Conservation (phyloP, 2,888 invertebrate genomes). For the Eupithecia centaureata region DNA sequence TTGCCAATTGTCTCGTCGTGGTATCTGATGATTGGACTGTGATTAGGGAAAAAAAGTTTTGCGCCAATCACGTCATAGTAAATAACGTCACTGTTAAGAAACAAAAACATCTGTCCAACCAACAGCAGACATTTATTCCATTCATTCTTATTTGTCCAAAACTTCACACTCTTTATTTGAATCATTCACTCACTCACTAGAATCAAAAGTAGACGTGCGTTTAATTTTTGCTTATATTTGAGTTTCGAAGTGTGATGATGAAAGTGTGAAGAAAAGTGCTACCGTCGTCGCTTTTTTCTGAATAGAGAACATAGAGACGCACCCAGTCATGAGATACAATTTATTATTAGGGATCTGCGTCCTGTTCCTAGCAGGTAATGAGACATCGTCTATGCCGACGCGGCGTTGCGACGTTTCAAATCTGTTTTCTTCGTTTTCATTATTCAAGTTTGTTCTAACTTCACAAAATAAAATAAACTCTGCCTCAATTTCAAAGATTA, state of each 20-base stretch:
- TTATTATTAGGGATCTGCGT: conserved; percentile 66
- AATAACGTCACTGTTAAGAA: neutral
- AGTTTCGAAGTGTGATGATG: conserved; percentile 24
- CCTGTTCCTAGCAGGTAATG: conserved; percentile 74
- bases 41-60: neutral
- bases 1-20: conserved; percentile 64
- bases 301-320: conserved; percentile 22
- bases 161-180: neutral
- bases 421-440: neutral
- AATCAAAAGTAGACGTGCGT: neutral
- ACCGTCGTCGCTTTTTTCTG: conserved; percentile 15
- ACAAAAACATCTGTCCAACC: neutral
- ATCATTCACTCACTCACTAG: neutral
- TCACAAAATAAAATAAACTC: neutral
- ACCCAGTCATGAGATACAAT: conserved; percentile 69
- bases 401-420: neutral
- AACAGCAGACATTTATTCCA: neutral
- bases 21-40: conserved; percentile 53
- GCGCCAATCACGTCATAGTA: conserved; percentile 28
- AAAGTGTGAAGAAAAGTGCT: conserved; percentile 20
- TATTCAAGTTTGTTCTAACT: neutral
- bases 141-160: neutral
- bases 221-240: neutral
- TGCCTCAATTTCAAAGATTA: neutral
- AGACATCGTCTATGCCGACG: conserved; percentile 42